Percentiles rank a stretch among this genome's conserved stretches.
Conservation (phyloP, 2,888 invertebrate genomes). For the Apotomis betuletana region DNA sequence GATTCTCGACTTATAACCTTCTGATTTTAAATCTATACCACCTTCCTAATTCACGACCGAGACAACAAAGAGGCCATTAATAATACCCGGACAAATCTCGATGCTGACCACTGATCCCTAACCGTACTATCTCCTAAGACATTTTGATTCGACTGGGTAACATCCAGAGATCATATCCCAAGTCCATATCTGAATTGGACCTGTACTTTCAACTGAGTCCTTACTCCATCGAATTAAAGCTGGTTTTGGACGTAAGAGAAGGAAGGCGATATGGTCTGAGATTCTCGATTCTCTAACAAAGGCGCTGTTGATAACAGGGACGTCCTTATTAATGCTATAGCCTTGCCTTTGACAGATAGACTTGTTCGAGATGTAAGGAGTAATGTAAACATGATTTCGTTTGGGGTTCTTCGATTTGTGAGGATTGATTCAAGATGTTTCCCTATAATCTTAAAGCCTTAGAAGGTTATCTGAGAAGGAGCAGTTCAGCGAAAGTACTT, state of each 20-base stretch:
- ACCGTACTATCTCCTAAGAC: constrained; percentile 21
- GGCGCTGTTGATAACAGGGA: constrained; percentile 37
- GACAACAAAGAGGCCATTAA: constrained; percentile 50
- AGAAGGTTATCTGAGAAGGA: neutral
- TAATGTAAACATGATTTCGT: constrained; percentile 38
- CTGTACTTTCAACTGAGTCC: neutral
- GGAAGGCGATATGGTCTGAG: neutral
- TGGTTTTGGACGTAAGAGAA: neutral
- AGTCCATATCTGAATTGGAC: constrained; percentile 5
- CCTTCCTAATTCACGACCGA: constrained; percentile 47
- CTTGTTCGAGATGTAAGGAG: constrained; percentile 39
- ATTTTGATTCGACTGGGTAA: constrained; percentile 19
- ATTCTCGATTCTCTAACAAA: constrained; percentile 32
- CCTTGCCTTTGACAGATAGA: constrained; percentile 37
- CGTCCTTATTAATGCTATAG: constrained; percentile 37
- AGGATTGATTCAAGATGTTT: constrained; percentile 9
- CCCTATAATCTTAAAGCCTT: neutral
- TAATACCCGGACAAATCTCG: constrained; percentile 38
- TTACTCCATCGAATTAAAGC: neutral
- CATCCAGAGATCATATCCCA: constrained; percentile 15
- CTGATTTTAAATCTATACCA: constrained; percentile 14
- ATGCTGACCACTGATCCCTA: constrained; percentile 31
- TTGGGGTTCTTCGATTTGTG: constrained; percentile 20
- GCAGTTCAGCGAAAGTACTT: no score
- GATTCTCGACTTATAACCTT: constrained; percentile 22